Conservation (phyloP, 2,113 vertebrate genomes). For the Ceyx cyanopectus region DNA sequence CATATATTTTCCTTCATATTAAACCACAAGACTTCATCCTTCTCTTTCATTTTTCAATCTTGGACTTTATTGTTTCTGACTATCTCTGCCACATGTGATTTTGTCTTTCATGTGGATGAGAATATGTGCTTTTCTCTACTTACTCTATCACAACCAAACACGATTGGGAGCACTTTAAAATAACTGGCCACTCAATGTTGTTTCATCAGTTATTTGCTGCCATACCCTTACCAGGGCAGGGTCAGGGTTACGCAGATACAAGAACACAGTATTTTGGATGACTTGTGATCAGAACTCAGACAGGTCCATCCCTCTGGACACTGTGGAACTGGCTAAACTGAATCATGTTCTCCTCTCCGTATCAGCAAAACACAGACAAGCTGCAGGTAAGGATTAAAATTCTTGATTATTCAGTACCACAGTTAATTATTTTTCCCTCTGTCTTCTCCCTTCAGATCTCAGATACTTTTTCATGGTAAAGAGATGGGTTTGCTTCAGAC, state of each 20-base stretch:
- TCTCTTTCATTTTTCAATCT: constrained; percentile 64
- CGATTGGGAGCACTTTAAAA: constrained; percentile 67
- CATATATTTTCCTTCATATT: constrained; percentile 67
- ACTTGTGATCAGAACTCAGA: no score
- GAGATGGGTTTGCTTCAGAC: no score
- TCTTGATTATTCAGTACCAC: no score
- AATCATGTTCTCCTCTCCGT: no score
- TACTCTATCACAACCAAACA: constrained; percentile 70
- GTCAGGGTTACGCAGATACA: background rate
- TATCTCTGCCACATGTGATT: constrained; percentile 68
- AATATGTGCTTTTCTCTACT: constrained; percentile 64
- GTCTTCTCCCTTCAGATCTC: no score
- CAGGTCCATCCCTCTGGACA: no score
- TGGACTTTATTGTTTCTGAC: constrained; percentile 75
- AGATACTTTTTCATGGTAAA: no score
- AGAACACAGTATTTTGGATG: background rate
- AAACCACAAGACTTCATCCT: constrained; percentile 69
- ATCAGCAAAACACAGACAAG: no score
- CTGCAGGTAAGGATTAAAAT: no score
- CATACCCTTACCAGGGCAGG: constrained; percentile 41
- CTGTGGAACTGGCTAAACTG: no score
- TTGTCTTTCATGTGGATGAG: constrained; percentile 29
- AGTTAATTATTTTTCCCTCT: no score
- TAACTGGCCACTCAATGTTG: constrained; percentile 54
- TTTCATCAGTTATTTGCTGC: constrained; percentile 66